Base-by-base conservation (phyloP, 2,113 vertebrate species). In the Pangasianodon gigas region DNA sequence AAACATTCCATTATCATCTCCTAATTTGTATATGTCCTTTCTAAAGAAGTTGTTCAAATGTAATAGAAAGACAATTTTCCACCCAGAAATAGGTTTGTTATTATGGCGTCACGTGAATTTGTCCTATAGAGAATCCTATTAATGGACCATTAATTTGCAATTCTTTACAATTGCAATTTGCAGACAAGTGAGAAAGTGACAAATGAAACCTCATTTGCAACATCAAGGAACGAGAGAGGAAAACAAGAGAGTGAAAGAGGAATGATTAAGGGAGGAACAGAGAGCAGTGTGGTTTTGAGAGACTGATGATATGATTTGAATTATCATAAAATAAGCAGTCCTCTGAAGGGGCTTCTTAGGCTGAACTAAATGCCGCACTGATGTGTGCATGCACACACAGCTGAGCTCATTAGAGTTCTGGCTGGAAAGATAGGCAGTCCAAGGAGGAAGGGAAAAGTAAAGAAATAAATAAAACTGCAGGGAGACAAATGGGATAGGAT, bases 271-370 rank as follows among this genome's bases (percentile, higher is more conserved):
- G 74, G n/a, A 60, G 86, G 29, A 79, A 83, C 32, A 48, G 84
- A 79, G 87, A 71, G 85, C 71, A 24, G 56, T 58, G 77, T 82
- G 82, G 75, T 81, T 90, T 88, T 80, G 81, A 89, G 86, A 91
- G 85, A 85, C 46, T 32, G 48, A 44, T 77, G 65, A 60, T 83
- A 89, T 89, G 87, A 92, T 91, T 88, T 46, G 75, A 89, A 87
- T 85, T 69, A 90, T 86, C 60, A 60, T 81, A 29, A 51, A 89
- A 87, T 60, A 88, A 44, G 84, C 80, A 74, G 75, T 19, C 86
- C 16, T 52, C 88, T 88, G 51, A 60, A 81, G 71, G 81, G 56
- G 44, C 81, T 75, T 91, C 65, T 46, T 86, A 81, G 52, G 69
- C 77, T 86, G 37, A 87, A 71, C 54, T 75, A 88, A 88, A 91